Conservation (phyloP, 53 echinoderm and acorn worm species). For the Crossaster papposus region DNA sequence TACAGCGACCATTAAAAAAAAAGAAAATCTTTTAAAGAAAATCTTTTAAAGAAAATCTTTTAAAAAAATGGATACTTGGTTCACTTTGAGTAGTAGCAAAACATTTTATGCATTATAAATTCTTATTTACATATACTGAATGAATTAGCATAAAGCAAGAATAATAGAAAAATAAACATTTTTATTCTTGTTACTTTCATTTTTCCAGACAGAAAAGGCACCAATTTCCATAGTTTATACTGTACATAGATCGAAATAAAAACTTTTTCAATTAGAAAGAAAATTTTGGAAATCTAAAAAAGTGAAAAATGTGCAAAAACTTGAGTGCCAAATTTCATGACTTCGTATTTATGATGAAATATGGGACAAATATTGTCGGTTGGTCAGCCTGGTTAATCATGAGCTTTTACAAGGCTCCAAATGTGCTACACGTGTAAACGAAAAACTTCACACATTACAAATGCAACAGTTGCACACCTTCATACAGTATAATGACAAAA, state of each 20-base stretch:
- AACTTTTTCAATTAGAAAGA: background rate
- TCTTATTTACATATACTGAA: background rate
- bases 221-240: background rate
- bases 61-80: background rate
- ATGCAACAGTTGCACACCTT: too few species aligned
- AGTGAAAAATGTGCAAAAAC: background rate
- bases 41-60: background rate
- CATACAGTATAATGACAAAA: too few species aligned
- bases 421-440: too few species aligned
- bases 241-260: background rate
- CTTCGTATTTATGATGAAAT: too few species aligned
- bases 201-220: background rate
- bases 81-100: background rate
- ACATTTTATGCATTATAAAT: background rate
- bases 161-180: slow-evolving; percentile 14
- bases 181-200: background rate
- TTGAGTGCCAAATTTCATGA: background rate
- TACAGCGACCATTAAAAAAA: too few species aligned
- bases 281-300: background rate
- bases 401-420: too few species aligned
- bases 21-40: background rate
- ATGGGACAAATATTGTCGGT: too few species aligned
- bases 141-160: background rate
- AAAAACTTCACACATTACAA: too few species aligned
- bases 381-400: too few species aligned